These are phyloP conservation scores for Plecotus auritus DNA, from an alignment of 2,113 vertebrate genomes.

Conservation along the genomic window DNA sequence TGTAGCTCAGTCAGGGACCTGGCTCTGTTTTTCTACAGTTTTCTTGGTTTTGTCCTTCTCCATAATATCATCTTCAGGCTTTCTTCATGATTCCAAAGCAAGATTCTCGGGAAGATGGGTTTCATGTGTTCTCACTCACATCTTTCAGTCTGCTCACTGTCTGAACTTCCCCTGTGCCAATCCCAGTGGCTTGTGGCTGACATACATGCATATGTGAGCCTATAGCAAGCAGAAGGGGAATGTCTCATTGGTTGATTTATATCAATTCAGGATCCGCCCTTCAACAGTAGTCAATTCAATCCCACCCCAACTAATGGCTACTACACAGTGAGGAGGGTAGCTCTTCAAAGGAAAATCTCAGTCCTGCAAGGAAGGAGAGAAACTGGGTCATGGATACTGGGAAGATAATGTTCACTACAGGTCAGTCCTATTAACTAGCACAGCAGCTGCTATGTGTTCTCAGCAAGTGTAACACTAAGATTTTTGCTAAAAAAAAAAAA, in stretches of 20 bases:
- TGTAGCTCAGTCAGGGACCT: neutral
- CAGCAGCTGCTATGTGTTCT: neutral
- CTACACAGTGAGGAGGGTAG: neutral
- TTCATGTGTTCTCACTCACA: neutral
- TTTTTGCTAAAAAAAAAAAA: neutral
- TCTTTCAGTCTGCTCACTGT: neutral
- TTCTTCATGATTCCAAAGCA: neutral
- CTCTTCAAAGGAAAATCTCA: neutral
- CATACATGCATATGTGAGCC: neutral
- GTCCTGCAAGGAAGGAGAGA: neutral
- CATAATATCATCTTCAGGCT: neutral
- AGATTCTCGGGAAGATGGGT: neutral
- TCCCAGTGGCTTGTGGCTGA: neutral
- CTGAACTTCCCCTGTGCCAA: neutral
- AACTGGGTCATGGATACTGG: no score
- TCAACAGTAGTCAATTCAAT: neutral
- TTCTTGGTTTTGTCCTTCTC: neutral
- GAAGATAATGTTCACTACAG: neutral
- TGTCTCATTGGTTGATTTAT: neutral
- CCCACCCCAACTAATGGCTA: neutral
- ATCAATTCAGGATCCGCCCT: neutral
- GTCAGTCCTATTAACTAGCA: neutral
- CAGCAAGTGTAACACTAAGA: neutral
- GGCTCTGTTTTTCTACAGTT: neutral
- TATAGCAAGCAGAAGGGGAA: neutral